Conservation (phyloP, 1,140 invertebrate species). For the Cydia fagiglandana region DNA sequence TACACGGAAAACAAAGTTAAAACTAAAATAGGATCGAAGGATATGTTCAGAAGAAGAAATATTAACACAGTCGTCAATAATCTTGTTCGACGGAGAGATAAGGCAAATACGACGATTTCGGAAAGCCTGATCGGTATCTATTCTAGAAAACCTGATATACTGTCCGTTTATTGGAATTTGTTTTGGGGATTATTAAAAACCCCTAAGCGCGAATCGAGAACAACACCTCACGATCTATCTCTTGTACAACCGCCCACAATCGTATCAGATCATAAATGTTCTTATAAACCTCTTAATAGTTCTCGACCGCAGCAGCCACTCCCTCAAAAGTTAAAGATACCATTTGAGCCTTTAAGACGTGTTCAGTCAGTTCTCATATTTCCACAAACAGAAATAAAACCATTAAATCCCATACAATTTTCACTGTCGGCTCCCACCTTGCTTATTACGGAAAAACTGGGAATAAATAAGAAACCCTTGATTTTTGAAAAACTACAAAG, state of each 20-base stretch:
- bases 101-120: background rate
- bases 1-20: background rate
- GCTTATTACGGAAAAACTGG: background rate
- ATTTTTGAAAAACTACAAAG: background rate
- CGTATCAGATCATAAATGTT: background rate
- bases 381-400: background rate
- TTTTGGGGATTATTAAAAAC: background rate
- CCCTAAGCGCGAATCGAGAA: background rate
- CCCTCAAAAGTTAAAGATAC: background rate
- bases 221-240: background rate
- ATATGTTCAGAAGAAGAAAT: background rate
- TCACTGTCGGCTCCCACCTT: background rate
- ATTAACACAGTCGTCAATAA: background rate
- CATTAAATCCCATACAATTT: background rate
- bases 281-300: background rate
- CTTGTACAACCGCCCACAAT: background rate
- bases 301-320: background rate
- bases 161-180: background rate
- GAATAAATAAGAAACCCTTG: background rate
- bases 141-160: background rate
- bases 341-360: slow-evolving; percentile 3
- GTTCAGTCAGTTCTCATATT: background rate
- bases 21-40: background rate
- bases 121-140: background rate
- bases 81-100: background rate